Evolutionary conservation across 2,888 invertebrate genomes (phyloP).

Genomic region (Boloria selene): DNA sequence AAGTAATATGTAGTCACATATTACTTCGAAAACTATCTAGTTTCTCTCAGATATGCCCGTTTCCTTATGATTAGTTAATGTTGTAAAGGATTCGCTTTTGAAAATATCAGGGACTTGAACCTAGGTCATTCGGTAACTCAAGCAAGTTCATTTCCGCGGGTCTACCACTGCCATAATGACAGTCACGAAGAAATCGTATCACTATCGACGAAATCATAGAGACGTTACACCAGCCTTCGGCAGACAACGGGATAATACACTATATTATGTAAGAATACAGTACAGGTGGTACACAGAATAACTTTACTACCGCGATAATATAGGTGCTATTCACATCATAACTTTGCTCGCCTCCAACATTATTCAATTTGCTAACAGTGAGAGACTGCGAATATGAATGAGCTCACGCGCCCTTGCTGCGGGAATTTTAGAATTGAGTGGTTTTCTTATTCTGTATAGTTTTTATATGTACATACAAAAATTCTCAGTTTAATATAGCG

Average conservation of each 20-base stretch:
- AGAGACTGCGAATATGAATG: slow-evolving; percentile 71
- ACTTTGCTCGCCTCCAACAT: slow-evolving; percentile 72
- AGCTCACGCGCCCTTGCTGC: slow-evolving; percentile 45
- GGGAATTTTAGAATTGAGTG: slow-evolving; percentile 47
- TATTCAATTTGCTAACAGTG: slow-evolving; percentile 76
- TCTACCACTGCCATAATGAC: too few species aligned
- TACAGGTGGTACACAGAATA: not conserved
- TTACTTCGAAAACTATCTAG: too few species aligned
- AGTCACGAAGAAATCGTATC: too few species aligned
- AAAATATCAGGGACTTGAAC: too few species aligned
- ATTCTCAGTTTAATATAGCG: not conserved
- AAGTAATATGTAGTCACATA: too few species aligned
- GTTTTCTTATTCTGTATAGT: slow-evolving; percentile 35
- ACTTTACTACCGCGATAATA: slow-evolving; percentile 17
- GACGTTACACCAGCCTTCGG: too few species aligned
- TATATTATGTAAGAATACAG: not conserved
- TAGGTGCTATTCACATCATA: slow-evolving; percentile 58
- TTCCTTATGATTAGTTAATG: too few species aligned
- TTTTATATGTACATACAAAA: slow-evolving; percentile 1
- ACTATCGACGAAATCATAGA: too few species aligned
- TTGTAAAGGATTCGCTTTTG: too few species aligned
- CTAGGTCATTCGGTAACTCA: too few species aligned
- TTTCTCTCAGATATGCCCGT: too few species aligned
- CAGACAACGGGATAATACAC: not conserved
- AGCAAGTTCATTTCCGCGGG: too few species aligned